Base-by-base conservation (phyloP, 1,140 invertebrate genomes). In the Armadillidium nasatum region DNA sequence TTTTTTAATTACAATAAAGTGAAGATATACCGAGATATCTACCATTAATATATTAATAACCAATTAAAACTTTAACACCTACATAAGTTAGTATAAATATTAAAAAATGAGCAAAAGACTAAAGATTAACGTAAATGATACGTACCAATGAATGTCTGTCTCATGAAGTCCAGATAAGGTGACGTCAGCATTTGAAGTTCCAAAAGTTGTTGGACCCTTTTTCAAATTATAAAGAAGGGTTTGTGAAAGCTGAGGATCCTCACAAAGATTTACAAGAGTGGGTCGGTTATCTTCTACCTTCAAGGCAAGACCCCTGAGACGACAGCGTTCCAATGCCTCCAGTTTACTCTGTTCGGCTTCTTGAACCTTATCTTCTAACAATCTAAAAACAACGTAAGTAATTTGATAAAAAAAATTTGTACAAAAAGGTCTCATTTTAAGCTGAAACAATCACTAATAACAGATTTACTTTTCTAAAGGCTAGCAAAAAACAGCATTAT, bases 231-330 rank as follows among this genome's bases (percentile, higher is more conserved):
- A 92, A 76, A 90, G 86, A 73, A 92, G 84, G 7, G 88, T 89
- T 81, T 90, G 90, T 2, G 89, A 89, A n/a, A 91, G 83, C 82
- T 90, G 89, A 7, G 90, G 90, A 85, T 91, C 90, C 60, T 90
- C 89, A 67, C 89, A 87, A 21, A 91, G 86, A 85, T 91, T 91
- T 13, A 92, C 87, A 10, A 91, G 83, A 82, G 88, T 83, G 0
- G 86, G 86, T 44, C 76, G 69, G 19, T 76, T 85, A 75, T 83
- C 83, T 74, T 75, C 50, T 19, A 82, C 79, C 83, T 85, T 82
- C 85, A 84, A 22, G 86, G 79, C 60, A 87, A 86, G 23, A 88
- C 80, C 0, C 87, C 87, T n/a, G 88, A 85, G 21, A 87, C 87
- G 46, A 86, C 86, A 67, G 85, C 84, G 60, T 85, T 84, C 7